These are phyloP conservation scores for Phrynosoma platyrhinos DNA, from an alignment of 2,113 vertebrate species.

Conservation along the genomic window DNA sequence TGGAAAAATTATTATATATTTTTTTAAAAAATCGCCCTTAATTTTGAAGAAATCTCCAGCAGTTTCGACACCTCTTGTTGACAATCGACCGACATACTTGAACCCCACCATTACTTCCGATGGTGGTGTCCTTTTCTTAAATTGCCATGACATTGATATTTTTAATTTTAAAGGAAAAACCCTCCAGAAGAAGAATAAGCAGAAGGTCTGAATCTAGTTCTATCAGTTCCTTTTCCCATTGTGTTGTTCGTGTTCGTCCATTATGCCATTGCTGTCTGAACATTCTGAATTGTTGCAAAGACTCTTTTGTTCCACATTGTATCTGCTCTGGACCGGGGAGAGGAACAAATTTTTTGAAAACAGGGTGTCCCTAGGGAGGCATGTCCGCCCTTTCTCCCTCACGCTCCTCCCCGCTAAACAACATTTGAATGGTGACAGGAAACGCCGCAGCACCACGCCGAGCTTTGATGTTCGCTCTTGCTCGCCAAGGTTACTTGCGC, in stretches of 20 bases:
- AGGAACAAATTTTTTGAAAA: conserved; percentile 18
- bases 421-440: not conserved
- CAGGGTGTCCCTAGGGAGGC: not conserved
- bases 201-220: not conserved
- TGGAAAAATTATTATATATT: not conserved
- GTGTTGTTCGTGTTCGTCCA: not conserved
- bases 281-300: not conserved
- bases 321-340: not conserved
- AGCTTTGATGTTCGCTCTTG: conserved; percentile 40
- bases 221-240: not conserved
- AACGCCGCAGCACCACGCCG: not conserved
- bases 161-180: not conserved
- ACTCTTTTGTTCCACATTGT: not conserved
- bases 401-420: not conserved
- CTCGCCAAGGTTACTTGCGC: not conserved
- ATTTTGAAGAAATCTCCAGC: too few relatives aligned
- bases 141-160: not conserved
- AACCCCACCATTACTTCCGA: not conserved
- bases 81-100: not conserved
- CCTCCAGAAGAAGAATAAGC: too few relatives aligned
- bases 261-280: not conserved
- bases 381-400: not conserved
- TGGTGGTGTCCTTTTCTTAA: not conserved
- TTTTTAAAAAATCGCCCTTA: too few relatives aligned
- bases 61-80: not conserved